phyloP scores from a whole-genome alignment of 2,113 vertebrate genomes.

The Onychorhynchus coronatus region DNA sequence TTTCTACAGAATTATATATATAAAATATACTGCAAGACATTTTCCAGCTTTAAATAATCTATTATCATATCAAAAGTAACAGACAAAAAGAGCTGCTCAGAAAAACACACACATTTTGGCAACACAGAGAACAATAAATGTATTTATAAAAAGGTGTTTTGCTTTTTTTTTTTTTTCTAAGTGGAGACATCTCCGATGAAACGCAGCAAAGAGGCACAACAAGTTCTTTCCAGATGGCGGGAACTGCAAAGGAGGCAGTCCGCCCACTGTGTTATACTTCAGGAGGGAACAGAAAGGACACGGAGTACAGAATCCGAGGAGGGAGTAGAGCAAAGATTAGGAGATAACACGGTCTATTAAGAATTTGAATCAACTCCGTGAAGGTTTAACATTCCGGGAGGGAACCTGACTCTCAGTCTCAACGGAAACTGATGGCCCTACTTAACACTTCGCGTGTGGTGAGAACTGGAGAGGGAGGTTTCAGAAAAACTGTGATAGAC shows the following conservation, averaged over 20 bases:
- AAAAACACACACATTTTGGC: not conserved
- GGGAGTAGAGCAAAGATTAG: not conserved
- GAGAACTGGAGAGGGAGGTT: not conserved
- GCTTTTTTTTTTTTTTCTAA: not conserved
- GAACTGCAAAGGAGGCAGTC: not conserved
- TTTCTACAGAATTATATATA: not conserved
- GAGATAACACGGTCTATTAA: not conserved
- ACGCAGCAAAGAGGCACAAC: not conserved
- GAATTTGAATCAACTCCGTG: not conserved
- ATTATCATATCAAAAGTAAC: not conserved
- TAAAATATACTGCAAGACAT: not conserved
- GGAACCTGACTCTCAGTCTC: fast-evolving
- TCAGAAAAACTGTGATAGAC: not conserved
- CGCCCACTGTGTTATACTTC: not conserved
- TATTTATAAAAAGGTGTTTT: not conserved
- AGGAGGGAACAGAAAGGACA: not conserved
- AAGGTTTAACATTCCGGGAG: not conserved
- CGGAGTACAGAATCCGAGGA: not conserved
- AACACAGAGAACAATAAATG: not conserved
- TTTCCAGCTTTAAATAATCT: not conserved
- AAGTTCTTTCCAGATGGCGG: not conserved
- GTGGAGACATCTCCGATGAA: not conserved
- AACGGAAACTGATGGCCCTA: not conserved
- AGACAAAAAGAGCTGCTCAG: not conserved
- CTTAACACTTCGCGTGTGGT: not conserved